Evolutionary conservation across 2,888 invertebrate species (phyloP), one percentile per base, ranked within the genome.

Genomic region (Rhingia rostrata): DNA sequence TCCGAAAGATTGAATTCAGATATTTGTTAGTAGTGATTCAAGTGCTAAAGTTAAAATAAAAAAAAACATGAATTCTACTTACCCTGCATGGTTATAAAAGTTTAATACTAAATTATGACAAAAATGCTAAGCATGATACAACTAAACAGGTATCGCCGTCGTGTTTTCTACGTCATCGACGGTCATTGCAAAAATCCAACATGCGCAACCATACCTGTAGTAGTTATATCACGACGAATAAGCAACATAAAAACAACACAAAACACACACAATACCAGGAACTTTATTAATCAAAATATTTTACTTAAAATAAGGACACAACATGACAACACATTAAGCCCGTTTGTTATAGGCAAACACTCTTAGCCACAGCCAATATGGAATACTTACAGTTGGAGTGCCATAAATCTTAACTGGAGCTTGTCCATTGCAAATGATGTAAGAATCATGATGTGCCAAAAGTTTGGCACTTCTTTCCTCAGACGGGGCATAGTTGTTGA

Each of bases 351-450:
- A 10, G 10, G 39, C 53, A 53, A 74, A 56, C 37, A 75, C 43
- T 49, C 70, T 74, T 4, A 87, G 22, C 22, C 22, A 86, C 49
- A 88, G 64, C 87, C 87, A 87, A 49, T 86, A 78, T 6, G 88
- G 88, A 73, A 86, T 88, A 91, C 92, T 92, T 90, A 92, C 92
- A 77, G 91, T 88, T 87, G 90, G 89, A 39, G 86, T 86, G 22
- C 89, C 87, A 39, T 90, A 90, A 33, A 92, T 89, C 86, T 89
- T 90, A 37, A 91, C 87, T 3, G 92, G 89, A 41, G 89, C 87
- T 58, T 89, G 89, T 49, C 89, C 90, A 3, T 90, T 89, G 69
- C 92, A 92, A 30, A 92, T 79, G 7, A 92, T 88, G 70, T 88
- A 92, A 9, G 91, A 90, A 45, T 91, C 92, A 58, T 90, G 90